Evolutionary conservation across 1,140 invertebrate genomes (phyloP).

Genomic region (Branchinecta lynchi): DNA sequence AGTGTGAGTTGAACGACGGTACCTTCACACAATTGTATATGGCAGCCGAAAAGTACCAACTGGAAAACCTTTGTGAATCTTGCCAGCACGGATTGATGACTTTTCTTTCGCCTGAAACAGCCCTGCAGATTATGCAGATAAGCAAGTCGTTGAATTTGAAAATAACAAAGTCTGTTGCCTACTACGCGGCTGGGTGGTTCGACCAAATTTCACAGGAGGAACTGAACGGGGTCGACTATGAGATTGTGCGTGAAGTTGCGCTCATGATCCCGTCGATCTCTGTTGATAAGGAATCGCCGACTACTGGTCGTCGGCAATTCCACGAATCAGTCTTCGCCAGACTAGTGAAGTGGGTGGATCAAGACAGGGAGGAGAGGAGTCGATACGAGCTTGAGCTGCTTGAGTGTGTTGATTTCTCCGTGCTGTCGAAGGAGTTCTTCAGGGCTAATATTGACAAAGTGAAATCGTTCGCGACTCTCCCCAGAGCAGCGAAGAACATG

Average conservation of each 20-base stretch:
- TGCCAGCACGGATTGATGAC: not conserved
- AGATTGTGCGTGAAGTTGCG: not conserved
- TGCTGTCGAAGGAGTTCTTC: not conserved
- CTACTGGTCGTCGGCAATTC: not conserved
- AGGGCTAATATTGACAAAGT: not conserved
- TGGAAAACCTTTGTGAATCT: not conserved
- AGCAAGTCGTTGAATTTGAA: not conserved
- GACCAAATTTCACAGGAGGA: not conserved
- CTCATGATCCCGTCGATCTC: not conserved
- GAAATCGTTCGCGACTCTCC: not conserved
- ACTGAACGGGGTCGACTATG: not conserved
- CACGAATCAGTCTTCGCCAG: not conserved
- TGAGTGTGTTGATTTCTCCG: conserved; percentile 2
- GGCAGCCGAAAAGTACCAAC: not conserved
- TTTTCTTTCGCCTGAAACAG: not conserved
- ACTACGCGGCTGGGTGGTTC: not conserved
- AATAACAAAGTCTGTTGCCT: not conserved
- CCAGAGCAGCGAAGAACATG: not conserved
- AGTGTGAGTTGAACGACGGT: not conserved
- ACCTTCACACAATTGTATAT: not conserved
- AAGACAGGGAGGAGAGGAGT: not conserved
- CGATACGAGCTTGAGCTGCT: not conserved
- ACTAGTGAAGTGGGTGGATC: not conserved
- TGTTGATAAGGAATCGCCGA: not conserved
- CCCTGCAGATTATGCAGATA: not conserved